Evolutionary conservation across 2,888 invertebrate species (phyloP).

Genomic region (Amiota mariae): DNA sequence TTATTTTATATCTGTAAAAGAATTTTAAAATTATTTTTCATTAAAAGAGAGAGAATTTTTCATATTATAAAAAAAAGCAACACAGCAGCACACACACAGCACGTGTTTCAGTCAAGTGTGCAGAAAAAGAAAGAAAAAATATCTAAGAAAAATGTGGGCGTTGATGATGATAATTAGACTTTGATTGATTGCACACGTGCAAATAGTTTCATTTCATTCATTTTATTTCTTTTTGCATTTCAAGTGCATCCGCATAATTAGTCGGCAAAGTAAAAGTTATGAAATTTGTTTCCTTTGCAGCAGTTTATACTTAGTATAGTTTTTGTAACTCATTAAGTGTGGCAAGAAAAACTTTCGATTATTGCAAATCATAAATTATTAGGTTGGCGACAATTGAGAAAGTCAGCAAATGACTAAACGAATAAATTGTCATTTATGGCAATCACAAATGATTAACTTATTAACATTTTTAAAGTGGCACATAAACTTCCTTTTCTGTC

Average conservation of each 20-base stretch:
- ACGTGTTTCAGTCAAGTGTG: too few species aligned
- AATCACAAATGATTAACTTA: conserved; percentile 1
- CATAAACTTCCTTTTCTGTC: neutral
- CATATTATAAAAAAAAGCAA: too few species aligned
- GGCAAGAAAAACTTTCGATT: neutral
- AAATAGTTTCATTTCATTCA: too few species aligned
- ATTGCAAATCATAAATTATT: too few species aligned
- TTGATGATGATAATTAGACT: too few species aligned
- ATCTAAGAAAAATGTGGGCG: too few species aligned
- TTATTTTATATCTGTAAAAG: neutral
- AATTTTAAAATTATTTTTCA: conserved; percentile 4
- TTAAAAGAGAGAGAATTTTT: neutral
- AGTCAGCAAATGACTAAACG: neutral
- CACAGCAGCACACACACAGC: too few species aligned
- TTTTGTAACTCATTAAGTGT: neutral
- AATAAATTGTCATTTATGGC: neutral
- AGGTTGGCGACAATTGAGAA: too few species aligned
- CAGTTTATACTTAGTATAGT: neutral
- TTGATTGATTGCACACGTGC: too few species aligned
- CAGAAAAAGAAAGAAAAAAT: too few species aligned
- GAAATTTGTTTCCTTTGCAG: neutral
- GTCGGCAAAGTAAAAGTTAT: neutral
- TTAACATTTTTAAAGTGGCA: neutral
- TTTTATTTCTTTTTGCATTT: neutral
- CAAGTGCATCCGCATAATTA: neutral